These are phyloP conservation scores for Glaucidium brasilianum DNA, from an alignment of 2,113 vertebrate genomes.

Conservation along the genomic window DNA sequence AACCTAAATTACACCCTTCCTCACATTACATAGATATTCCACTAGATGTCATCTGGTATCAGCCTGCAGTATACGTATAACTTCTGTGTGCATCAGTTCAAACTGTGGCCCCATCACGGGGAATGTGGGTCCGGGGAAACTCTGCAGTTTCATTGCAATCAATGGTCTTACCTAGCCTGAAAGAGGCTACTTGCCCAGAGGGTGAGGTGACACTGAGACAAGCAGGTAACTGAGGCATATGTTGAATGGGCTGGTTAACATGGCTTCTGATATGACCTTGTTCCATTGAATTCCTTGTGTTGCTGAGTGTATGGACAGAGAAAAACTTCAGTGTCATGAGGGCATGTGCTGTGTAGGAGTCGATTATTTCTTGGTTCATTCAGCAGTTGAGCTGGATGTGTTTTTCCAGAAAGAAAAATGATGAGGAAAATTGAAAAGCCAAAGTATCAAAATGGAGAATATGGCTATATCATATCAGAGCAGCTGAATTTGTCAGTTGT, in stretches of 20 bases:
- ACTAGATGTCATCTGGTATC: slow-evolving; percentile 36
- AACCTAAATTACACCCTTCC: neutral
- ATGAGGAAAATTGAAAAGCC: neutral
- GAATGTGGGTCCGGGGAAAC: neutral
- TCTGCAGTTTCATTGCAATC: neutral
- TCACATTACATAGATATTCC: neutral
- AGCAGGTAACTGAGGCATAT: neutral
- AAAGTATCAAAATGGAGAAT: neutral
- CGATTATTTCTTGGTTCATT: neutral
- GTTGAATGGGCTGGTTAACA: neutral
- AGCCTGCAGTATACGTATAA: neutral
- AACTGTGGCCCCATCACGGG: too few species aligned
- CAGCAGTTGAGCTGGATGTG: neutral
- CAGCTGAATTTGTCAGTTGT: neutral
- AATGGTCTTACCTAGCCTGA: neutral
- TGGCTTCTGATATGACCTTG: neutral
- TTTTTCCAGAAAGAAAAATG: neutral
- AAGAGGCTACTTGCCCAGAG: neutral
- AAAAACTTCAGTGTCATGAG: accelerated
- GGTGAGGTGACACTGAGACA: neutral
- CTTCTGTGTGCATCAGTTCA: neutral
- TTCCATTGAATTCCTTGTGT: neutral
- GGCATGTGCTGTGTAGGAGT: neutral
- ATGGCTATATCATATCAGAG: neutral
- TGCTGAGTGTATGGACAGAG: accelerated